Percentiles rank a stretch among this genome's conserved stretches.
Evolutionary conservation across 2,113 vertebrate genomes (phyloP).

Genomic region (Gallinago undulata): DNA sequence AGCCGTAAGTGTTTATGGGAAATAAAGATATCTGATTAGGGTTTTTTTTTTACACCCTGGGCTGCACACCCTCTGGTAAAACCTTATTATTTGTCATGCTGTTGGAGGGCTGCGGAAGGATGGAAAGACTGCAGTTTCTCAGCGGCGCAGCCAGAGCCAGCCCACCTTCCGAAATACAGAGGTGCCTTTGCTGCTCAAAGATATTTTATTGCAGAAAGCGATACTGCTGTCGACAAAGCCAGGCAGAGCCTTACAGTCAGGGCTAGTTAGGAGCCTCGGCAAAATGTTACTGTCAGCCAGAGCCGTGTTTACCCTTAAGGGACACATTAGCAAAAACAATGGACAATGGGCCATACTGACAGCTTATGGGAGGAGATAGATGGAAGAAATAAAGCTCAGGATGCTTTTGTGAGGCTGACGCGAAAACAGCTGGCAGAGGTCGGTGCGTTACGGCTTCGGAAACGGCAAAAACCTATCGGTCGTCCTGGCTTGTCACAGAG

Average conservation of each 20-base stretch:
- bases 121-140: neutral
- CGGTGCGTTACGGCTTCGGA: neutral
- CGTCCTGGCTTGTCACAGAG: neutral
- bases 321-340: constrained; percentile 49
- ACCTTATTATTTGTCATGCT: constrained; percentile 11
- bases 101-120: neutral
- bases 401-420: neutral
- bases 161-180: neutral
- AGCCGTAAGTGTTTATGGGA: constrained; percentile 41
- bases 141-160: neutral
- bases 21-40: constrained; percentile 19
- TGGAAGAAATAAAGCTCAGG: constrained; percentile 8
- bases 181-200: neutral
- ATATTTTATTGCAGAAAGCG: neutral
- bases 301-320: constrained; percentile 34
- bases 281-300: constrained; percentile 7
- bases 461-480: neutral
- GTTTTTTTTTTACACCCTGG: neutral
- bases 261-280: neutral
- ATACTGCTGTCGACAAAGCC: constrained; percentile 2
- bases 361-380: constrained; percentile 26
- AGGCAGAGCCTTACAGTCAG: neutral
- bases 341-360: constrained; percentile 35
- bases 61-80: constrained; percentile 21
- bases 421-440: neutral